Base-by-base conservation (phyloP, 2,797 vertebrate species). In the Vireo griseus region DNA sequence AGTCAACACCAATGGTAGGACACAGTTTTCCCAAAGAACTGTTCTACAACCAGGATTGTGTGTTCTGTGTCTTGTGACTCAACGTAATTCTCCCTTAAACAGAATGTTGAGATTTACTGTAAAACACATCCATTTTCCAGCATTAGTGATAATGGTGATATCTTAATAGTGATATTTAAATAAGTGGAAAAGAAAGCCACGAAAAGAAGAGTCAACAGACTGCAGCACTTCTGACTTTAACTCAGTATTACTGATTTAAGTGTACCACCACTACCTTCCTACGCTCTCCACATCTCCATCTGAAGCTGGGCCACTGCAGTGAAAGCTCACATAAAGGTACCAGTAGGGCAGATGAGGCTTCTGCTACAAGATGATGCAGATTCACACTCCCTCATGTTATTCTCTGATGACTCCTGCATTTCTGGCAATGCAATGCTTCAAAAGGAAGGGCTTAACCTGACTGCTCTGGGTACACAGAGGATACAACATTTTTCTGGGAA, bases 401-500 rank as follows among this genome's bases (percentile, higher is more conserved):
- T 18, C 20, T 40, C 33, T 61, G 33, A 44, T 1, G 13, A 81
- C 28, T 67, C 40, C 10, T 51, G 26, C 37, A 33, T 18, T 84
- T 87, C 50, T 65, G 29, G 42, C 58, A 89, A 28, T 45, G 54
- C 20, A 40, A 5, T 25, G 33, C 39, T 83, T 79, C 62, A 55
- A 31, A 88, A 71, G n/a, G 11, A 76, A 80, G 8, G 10, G 26
- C 48, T 90, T 45, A 82, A 47, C 40, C 10, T 44, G 51, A 88
- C 6, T 21, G 11, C 16, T 10, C 16, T 39, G 9, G 10, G 16
- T 26, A 78, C 3, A 9, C 12, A 21, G 54, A 37, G 25, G n/a
- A 45, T 44, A 67, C 0, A 0, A 24, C 1, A 13, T 19, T 45
- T 42, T 62, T 31, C 25, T 35, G 47, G 35, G n/a, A 92, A 72